phyloP scores from a whole-genome alignment of 2,797 vertebrate genomes.

The Lemur catta region DNA sequence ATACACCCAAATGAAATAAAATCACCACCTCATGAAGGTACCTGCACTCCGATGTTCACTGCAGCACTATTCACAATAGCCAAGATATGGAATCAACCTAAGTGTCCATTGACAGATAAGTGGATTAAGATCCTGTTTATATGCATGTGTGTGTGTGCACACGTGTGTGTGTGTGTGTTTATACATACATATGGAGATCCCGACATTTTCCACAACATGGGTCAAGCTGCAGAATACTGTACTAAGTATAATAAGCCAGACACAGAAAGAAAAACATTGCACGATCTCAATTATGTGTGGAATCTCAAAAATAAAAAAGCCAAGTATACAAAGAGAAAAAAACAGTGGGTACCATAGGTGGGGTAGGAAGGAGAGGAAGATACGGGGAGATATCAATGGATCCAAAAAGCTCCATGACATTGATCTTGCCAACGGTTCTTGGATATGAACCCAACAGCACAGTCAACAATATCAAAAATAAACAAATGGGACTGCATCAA shows the following conservation, averaged over 20 bases:
- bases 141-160: too few relatives aligned
- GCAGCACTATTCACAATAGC: not conserved
- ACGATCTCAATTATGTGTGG: not conserved
- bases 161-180: not conserved
- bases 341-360: not conserved
- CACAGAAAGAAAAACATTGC: not conserved
- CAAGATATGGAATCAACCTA: not conserved
- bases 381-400: too few relatives aligned
- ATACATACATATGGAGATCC: not conserved
- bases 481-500: too few relatives aligned
- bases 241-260: not conserved
- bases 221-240: not conserved
- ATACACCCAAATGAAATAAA: not conserved
- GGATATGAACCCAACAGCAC: not conserved
- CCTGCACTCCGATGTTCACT: too few relatives aligned
- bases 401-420: not conserved
- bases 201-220: not conserved
- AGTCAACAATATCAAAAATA: not conserved
- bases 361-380: not conserved
- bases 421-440: not conserved
- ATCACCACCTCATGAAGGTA: not conserved
- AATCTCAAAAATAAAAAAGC: not conserved
- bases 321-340: not conserved
- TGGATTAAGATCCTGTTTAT: not conserved
- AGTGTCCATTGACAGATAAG: not conserved